Evolutionary conservation across 2,113 vertebrate genomes (phyloP).

Genomic region (Scartelaos histophorus): DNA sequence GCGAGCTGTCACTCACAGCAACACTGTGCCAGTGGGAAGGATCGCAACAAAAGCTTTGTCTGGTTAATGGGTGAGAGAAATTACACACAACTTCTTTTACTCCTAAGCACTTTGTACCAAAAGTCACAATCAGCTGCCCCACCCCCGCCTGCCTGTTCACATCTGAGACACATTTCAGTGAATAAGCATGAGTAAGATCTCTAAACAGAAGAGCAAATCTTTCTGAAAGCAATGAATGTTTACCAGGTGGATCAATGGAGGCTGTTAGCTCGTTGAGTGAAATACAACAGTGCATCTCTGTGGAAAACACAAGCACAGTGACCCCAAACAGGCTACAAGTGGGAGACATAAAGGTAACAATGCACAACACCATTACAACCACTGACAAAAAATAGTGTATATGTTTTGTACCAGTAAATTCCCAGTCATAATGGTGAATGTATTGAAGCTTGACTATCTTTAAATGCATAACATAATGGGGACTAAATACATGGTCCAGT

Average conservation of each 20-base stretch:
- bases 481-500: not conserved
- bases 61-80: conserved; percentile 76
- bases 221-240: conserved; percentile 66
- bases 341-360: conserved; percentile 6
- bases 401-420: not conserved
- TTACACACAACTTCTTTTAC: conserved; percentile 56
- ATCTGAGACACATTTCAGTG: conserved; percentile 65
- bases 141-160: conserved; percentile 64
- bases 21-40: conserved; percentile 70
- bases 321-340: conserved; percentile 12
- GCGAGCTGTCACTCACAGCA: conserved; percentile 74
- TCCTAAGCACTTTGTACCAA: conserved; percentile 56
- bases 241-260: conserved; percentile 38
- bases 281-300: conserved; percentile 36
- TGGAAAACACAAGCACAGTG: not conserved
- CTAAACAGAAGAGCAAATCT: conserved; percentile 49
- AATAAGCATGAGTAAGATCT: conserved; percentile 47
- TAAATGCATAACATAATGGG: not conserved
- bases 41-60: conserved; percentile 66
- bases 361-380: not conserved
- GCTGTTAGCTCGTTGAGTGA: conserved; percentile 41
- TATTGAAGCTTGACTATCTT: not conserved
- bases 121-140: conserved; percentile 57
- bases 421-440: not conserved
- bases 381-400: not conserved